Evolutionary conservation across 1,140 invertebrate species (phyloP).

Genomic region (Homarus americanus): DNA sequence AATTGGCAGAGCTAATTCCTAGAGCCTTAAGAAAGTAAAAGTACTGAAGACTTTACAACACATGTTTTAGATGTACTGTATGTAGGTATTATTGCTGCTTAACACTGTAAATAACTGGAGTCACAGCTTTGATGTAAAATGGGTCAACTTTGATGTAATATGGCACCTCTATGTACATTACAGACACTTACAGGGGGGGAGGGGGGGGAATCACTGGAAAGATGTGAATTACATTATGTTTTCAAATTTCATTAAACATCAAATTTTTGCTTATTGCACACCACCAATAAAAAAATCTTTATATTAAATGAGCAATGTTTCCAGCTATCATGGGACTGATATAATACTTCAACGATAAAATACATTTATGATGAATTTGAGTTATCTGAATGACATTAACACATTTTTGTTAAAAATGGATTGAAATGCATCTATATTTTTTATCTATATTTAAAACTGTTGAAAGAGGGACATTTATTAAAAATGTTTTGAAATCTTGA

Average conservation of each 20-base stretch:
- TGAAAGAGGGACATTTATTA: constrained; percentile 50
- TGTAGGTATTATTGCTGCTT: constrained; percentile 62
- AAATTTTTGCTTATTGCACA: constrained; percentile 47
- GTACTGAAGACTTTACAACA: constrained; percentile 52
- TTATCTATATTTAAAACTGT: constrained; percentile 10
- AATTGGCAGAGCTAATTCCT: constrained; percentile 36
- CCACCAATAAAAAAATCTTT: constrained; percentile 23
- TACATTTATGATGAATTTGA: constrained; percentile 14
- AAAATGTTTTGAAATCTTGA: constrained; percentile 20
- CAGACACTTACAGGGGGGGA: constrained; percentile 49
- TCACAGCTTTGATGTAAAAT: constrained; percentile 45
- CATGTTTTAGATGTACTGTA: constrained; percentile 33
- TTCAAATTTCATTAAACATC: constrained; percentile 31
- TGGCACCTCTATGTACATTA: constrained; percentile 71
- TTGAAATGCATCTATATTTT: neutral
- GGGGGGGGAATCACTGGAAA: constrained; percentile 11
- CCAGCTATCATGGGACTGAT: constrained; percentile 21
- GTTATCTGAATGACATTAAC: constrained; percentile 8
- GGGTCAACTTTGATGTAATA: constrained; percentile 70
- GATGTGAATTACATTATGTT: constrained; percentile 1
- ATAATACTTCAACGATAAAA: constrained; percentile 21
- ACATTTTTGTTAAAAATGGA: constrained; percentile 9
- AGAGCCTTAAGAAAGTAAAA: constrained; percentile 37
- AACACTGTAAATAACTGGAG: constrained; percentile 49
- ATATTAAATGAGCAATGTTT: constrained; percentile 55